Evolutionary conservation across 2,797 vertebrate species (phyloP).

Genomic region (Acrossocheilus fasciatus): DNA sequence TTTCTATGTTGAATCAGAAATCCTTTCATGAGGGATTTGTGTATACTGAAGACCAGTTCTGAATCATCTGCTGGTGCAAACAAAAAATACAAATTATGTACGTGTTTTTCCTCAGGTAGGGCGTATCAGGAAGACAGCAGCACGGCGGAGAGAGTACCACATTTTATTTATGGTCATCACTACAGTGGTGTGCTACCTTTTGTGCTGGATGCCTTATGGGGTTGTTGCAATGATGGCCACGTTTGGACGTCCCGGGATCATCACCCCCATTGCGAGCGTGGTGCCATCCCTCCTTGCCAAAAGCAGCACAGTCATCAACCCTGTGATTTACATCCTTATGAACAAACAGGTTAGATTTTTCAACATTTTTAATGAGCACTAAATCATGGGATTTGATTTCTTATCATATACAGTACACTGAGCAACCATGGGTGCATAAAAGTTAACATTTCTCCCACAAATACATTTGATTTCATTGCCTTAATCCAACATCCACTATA

Average conservation of each 20-base stretch:
- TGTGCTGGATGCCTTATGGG: constrained; percentile 82
- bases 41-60: not conserved
- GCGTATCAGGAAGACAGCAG: constrained; percentile 72
- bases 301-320: constrained; percentile 82
- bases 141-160: constrained; percentile 76
- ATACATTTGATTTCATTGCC: not conserved
- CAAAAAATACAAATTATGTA: not conserved
- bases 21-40: not conserved
- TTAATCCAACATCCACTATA: not conserved
- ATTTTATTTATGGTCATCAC: constrained; percentile 81
- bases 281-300: constrained; percentile 81
- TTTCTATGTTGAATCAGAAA: not conserved
- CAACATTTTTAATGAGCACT: not conserved
- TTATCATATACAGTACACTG: not conserved
- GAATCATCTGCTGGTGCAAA: not conserved
- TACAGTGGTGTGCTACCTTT: constrained; percentile 76
- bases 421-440: not conserved
- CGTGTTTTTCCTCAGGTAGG: constrained; percentile 70
- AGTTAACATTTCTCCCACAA: not conserved
- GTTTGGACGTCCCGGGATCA: constrained; percentile 73
- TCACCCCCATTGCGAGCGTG: constrained; percentile 74
- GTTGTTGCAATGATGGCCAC: constrained; percentile 79
- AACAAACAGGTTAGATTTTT: constrained; percentile 76
- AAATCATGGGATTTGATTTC: not conserved
- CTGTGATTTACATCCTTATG: constrained; percentile 84